A percentile compares a stretch with the other conserved stretches of the same genome.
Conservation (phyloP, 2,113 vertebrate species). For the Gila orcuttii region DNA sequence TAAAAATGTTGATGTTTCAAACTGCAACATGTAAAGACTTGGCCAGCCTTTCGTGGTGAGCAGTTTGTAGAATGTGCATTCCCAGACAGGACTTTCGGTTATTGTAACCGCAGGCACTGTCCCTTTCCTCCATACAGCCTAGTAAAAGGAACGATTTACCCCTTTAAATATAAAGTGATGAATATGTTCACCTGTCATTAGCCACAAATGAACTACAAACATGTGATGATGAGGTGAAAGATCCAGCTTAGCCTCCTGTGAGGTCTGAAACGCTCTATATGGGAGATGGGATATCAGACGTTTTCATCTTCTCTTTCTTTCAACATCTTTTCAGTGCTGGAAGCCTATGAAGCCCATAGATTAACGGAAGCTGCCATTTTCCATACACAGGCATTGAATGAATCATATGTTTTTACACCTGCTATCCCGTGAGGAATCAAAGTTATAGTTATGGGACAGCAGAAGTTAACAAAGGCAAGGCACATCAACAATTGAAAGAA, state of each 20-base stretch:
- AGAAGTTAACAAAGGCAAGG: slow-evolving; percentile 4
- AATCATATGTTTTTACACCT: slow-evolving; percentile 29
- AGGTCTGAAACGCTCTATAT: slow-evolving; percentile 6
- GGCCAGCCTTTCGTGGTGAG: not conserved
- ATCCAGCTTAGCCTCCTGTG: slow-evolving; percentile 13
- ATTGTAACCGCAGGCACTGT: not conserved
- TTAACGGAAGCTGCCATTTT: slow-evolving; percentile 1
- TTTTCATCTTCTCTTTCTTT: not conserved
- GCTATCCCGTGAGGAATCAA: not conserved
- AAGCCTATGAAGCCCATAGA: not conserved
- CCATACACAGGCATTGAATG: not conserved
- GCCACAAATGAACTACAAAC: slow-evolving; percentile 1
- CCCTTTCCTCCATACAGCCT: not conserved
- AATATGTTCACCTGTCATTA: slow-evolving; percentile 26
- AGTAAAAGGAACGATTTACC: slow-evolving; percentile 14
- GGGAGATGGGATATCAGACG: not conserved
- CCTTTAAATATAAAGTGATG: not conserved
- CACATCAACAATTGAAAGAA: not conserved
- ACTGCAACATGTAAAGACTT: slow-evolving; percentile 6
- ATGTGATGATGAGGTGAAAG: slow-evolving; percentile 17
- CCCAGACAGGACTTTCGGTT: slow-evolving; percentile 29
- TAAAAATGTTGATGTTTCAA: not conserved
- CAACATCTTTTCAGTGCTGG: not conserved
- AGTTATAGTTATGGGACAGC: not conserved
- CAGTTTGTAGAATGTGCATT: not conserved